Percentiles rank a stretch among this genome's conserved stretches.
These are phyloP conservation scores for Alligator mississippiensis DNA, from an alignment of 2,113 vertebrate genomes.

Conservation along the genomic window DNA sequence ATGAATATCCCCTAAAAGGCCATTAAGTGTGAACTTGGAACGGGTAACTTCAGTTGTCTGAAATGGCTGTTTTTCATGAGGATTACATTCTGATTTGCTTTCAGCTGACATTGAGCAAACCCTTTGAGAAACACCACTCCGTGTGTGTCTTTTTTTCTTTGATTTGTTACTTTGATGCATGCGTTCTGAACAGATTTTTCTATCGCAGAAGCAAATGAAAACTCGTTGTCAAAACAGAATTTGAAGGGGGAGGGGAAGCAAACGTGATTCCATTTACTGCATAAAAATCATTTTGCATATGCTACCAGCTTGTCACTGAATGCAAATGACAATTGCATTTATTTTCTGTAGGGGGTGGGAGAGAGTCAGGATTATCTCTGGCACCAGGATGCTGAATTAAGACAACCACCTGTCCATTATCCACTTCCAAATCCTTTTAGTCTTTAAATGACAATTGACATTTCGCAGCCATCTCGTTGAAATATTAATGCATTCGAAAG, in stretches of 20 bases:
- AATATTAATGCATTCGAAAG: conserved; percentile 32
- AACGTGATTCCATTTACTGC: not conserved
- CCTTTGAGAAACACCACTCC: not conserved
- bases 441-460: conserved; percentile 19
- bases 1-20: conserved; percentile 55
- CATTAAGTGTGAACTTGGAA: conserved; percentile 29
- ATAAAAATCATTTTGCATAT: not conserved
- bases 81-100: not conserved
- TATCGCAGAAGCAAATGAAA: not conserved
- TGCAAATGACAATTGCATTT: not conserved
- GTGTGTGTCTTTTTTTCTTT: not conserved
- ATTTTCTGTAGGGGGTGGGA: conserved; percentile 7
- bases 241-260: not conserved
- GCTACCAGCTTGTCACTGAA: not conserved
- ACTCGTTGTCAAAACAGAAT: not conserved
- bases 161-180: not conserved
- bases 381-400: conserved; percentile 19
- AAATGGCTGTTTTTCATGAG: not conserved
- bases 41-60: conserved; percentile 21
- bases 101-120: not conserved
- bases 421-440: conserved; percentile 7
- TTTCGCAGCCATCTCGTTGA: conserved; percentile 18
- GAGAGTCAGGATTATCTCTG: not conserved
- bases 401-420: conserved; percentile 39
- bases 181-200: not conserved